Percentiles rank a stretch among this genome's conserved stretches.
These are phyloP conservation scores for Platysteira castanea DNA, from an alignment of 2,113 vertebrate genomes.

Conservation along the genomic window DNA sequence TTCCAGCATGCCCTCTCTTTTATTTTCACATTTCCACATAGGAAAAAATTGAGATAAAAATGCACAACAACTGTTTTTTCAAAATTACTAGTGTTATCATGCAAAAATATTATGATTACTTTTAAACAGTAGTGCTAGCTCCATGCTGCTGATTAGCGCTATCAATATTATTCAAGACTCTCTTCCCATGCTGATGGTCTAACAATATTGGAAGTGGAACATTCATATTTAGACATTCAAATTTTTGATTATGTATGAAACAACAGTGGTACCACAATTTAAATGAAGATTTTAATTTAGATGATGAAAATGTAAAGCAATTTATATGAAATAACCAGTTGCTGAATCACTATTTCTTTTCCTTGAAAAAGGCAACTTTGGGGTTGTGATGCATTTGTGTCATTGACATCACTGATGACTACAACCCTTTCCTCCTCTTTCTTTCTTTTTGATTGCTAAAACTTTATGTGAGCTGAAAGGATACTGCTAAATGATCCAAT, in stretches of 20 bases:
- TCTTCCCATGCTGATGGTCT: neutral
- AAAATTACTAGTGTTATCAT: neutral
- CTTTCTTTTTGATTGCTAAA: neutral
- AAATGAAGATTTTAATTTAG: neutral
- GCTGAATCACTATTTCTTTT: neutral
- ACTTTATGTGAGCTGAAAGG: neutral
- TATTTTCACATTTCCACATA: neutral
- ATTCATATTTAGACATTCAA: neutral
- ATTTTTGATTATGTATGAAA: neutral
- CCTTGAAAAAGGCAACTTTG: neutral
- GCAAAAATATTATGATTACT: neutral
- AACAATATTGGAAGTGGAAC: neutral
- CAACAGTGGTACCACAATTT: neutral
- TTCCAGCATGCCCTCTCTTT: neutral
- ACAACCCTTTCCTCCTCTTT: neutral
- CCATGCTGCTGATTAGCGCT: neutral
- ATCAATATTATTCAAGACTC: neutral
- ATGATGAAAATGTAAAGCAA: neutral
- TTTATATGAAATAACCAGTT: neutral
- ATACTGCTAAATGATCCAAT: neutral
- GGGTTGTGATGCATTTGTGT: neutral
- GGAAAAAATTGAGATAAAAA: neutral
- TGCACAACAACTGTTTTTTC: accelerated
- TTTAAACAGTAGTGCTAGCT: neutral
- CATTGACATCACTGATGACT: neutral